These are phyloP conservation scores for Palythoa grandiflora DNA, from an alignment of 92 coral and sea anemone genomes.

Conservation along the genomic window DNA sequence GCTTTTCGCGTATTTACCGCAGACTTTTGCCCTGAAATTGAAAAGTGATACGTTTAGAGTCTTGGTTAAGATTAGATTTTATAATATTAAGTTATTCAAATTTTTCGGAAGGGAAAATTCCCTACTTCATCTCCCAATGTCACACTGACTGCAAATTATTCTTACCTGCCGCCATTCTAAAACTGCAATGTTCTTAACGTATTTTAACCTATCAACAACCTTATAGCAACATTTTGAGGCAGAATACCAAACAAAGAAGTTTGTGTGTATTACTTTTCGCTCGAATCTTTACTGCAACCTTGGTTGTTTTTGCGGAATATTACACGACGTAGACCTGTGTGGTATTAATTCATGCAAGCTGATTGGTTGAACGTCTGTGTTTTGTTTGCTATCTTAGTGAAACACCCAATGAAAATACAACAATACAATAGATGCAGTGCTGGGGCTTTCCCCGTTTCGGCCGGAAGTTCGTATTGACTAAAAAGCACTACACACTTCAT, in stretches of 20 bases:
- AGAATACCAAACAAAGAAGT: not conserved
- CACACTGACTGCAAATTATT: not conserved
- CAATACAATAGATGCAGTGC: not conserved
- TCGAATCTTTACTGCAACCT: not conserved
- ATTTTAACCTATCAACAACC: not conserved
- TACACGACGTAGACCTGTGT: not conserved
- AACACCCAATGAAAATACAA: not conserved
- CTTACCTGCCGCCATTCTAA: too few species aligned
- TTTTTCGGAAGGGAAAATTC: constrained; percentile 12
- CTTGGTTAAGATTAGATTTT: not conserved
- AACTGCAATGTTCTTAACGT: not conserved
- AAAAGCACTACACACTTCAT: too few species aligned
- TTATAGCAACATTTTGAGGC: not conserved
- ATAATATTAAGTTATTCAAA: not conserved
- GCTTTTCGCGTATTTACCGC: constrained; percentile 27
- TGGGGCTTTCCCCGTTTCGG: not conserved
- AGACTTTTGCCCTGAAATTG: constrained; percentile 22
- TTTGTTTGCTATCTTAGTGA: not conserved
- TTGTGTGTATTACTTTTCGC: not conserved
- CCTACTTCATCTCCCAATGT: not conserved
- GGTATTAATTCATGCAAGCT: not conserved
- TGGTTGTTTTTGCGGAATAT: not conserved
- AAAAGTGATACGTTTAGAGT: not conserved
- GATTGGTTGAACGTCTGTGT: not conserved
- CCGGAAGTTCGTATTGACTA: not conserved